A percentile compares a stretch with the other conserved stretches of the same genome.
phyloP scores from a whole-genome alignment of 2,113 vertebrate genomes.

The Eubucco bourcierii region DNA sequence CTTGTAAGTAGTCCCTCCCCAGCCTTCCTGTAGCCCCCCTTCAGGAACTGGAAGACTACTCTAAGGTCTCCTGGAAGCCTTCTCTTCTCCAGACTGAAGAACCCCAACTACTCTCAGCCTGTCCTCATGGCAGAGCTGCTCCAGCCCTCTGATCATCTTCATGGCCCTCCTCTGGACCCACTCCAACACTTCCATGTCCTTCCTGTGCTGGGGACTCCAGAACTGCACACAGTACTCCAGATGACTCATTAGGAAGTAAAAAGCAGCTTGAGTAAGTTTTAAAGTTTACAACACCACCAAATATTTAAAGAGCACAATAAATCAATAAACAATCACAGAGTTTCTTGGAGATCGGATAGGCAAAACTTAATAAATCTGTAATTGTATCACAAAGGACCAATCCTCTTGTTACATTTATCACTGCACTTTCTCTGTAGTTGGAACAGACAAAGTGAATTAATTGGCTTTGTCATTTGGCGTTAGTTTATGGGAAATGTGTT shows the following conservation, averaged over 20 bases:
- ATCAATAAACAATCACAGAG: neutral
- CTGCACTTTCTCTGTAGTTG: slow-evolving; percentile 14
- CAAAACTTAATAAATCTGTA: neutral
- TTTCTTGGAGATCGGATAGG: neutral
- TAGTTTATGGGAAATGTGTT: neutral
- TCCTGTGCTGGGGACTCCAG: too few relatives aligned
- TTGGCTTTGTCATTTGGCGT: neutral
- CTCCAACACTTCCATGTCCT: too few relatives aligned
- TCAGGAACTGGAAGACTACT: too few relatives aligned
- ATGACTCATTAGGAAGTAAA: slow-evolving; percentile 14
- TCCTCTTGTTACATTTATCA: neutral
- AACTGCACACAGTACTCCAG: neutral
- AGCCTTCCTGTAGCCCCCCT: too few relatives aligned
- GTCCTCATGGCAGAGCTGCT: too few relatives aligned
- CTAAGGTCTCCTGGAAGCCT: too few relatives aligned
- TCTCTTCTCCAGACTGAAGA: too few relatives aligned
- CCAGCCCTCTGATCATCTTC: too few relatives aligned
- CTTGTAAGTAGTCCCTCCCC: too few relatives aligned
- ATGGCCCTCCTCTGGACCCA: too few relatives aligned
- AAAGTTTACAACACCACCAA: neutral
- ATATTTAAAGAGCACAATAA: neutral
- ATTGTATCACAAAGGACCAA: neutral
- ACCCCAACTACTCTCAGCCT: too few relatives aligned
- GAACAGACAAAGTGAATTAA: neutral
- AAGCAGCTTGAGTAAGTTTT: slow-evolving; percentile 32